phyloP scores from a whole-genome alignment of 2,888 invertebrate species.

The Ecdyonurus torrentis region DNA sequence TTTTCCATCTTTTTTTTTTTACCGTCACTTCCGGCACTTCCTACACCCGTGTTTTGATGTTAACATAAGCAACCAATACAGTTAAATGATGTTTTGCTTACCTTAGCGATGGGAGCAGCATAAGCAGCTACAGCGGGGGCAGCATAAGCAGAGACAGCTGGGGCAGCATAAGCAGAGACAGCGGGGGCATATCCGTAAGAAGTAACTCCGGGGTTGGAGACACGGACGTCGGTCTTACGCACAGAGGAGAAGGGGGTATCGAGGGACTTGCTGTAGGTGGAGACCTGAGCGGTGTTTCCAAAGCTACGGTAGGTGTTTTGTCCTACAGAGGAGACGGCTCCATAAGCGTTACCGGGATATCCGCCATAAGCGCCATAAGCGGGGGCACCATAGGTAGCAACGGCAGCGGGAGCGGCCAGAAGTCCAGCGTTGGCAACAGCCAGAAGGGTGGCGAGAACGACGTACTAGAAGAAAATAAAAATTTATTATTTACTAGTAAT shows the following conservation, averaged over 20 bases:
- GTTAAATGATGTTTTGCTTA: too few species aligned
- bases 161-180: too few species aligned
- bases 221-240: background rate
- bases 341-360: too few species aligned
- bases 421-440: constrained; percentile 19
- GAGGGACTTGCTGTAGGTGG: background rate
- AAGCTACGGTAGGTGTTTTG: background rate
- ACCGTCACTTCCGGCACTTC: too few species aligned
- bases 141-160: too few species aligned
- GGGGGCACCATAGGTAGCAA: too few species aligned
- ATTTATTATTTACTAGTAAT: too few species aligned
- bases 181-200: background rate
- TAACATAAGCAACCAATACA: too few species aligned
- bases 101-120: background rate
- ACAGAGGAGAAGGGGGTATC: background rate
- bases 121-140: background rate
- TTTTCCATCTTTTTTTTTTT: too few species aligned
- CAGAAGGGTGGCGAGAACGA: constrained; percentile 17
- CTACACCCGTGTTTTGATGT: too few species aligned
- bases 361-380: too few species aligned
- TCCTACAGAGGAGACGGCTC: background rate
- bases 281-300: background rate
- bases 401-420: too few species aligned
- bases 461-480: constrained; percentile 13
- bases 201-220: background rate